Base-by-base conservation (phyloP, 2,113 vertebrate genomes). In the Arizona elegans region DNA sequence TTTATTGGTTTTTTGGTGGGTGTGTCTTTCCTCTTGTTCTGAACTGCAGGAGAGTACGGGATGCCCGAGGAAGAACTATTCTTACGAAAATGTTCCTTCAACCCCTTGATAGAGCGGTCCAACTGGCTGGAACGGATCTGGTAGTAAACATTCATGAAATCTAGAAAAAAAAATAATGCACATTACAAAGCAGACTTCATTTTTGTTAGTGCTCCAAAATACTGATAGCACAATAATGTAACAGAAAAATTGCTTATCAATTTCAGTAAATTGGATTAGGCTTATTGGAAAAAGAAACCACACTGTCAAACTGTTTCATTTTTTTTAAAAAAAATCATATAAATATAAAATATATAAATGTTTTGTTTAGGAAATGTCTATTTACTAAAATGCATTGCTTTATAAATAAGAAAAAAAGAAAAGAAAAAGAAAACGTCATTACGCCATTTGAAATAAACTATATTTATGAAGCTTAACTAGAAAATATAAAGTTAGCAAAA, bases 121-220 rank as follows among this genome's bases (percentile, higher is more conserved):
- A 99, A 97, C 97, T 99, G 99, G 94, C 97, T 99, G 54, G 99
- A 99, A 50, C 99, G 97, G 95, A 99, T 99, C 97, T 99, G 99
- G 97, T 98, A 99, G 97, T 99, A 99, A 75, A 99, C 99, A 38
- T 98, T 99, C 99, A 99, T 99, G 97, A 99, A 99, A 95, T 99
- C 99, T 99, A 97, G 9, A 91, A 94, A 90, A 92, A 92, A 94
- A 2, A 86, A 97, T 7, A 59, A 0, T 12, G 3, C 65, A 92
- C 9, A 70, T 62, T 56, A 86, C 38, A 54, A 38, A 90, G 17
- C 21, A 86, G 12, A 26, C 8, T 29, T 59, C 17, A 26, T 10
- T 50, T 23, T 29, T 58, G 13, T 47, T 29, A 8, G 13, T 58
- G 21, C 38, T 86, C 12, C 81, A 86, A 53, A 86, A 5, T 8